Conservation (phyloP, 2,113 vertebrate species). For the Arenaria interpres region DNA sequence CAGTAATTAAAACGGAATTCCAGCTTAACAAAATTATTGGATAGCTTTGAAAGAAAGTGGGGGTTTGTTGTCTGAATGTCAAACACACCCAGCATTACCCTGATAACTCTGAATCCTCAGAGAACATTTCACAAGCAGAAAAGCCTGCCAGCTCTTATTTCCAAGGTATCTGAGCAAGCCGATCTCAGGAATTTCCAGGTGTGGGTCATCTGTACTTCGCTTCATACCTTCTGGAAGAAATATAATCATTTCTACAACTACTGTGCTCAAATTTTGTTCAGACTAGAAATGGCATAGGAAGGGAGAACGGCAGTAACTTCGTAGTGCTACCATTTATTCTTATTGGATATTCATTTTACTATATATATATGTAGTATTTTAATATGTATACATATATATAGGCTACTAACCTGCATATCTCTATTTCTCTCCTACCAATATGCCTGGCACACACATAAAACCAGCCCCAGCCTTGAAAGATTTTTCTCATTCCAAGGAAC, state of each 20-base stretch:
- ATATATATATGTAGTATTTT: too few species aligned
- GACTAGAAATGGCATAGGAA: neutral
- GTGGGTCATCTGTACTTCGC: neutral
- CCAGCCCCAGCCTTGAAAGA: neutral
- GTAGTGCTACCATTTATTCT: neutral
- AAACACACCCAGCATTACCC: neutral
- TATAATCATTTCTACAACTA: neutral
- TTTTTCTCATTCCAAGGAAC: neutral
- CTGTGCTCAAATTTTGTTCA: neutral
- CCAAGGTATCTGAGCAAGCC: neutral
- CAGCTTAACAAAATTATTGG: neutral
- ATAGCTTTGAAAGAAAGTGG: neutral
- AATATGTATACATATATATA: too few species aligned
- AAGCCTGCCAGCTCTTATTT: neutral
- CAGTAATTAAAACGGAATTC: neutral
- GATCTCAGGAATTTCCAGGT: neutral
- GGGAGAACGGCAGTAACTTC: neutral
- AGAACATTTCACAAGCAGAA: neutral
- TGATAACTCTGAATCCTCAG: neutral
- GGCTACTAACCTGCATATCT: neutral
- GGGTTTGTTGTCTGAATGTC: neutral
- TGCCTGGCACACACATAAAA: neutral
- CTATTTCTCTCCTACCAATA: neutral
- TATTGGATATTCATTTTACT: neutral
- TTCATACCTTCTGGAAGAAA: neutral